Conservation (phyloP, 2,888 invertebrate genomes). For the Meganola albula region DNA sequence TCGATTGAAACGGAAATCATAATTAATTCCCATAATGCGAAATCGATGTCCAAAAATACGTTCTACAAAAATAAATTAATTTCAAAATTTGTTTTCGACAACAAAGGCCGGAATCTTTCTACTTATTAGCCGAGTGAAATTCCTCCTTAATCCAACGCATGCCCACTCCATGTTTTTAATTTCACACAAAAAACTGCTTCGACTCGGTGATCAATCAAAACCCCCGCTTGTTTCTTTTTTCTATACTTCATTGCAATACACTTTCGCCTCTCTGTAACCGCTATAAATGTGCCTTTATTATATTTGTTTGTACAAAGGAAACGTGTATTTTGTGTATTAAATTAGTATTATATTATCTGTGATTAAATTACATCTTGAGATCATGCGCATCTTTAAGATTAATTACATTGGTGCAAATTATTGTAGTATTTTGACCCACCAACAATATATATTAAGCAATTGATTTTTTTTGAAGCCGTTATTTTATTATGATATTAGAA, state of each 20-base stretch:
- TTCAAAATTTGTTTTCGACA: constrained; percentile 52
- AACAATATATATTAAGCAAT: no score
- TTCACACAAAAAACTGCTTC: constrained; percentile 70
- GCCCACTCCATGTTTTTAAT: constrained; percentile 72
- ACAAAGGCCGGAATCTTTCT: constrained; percentile 51
- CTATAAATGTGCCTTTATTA: constrained; percentile 65
- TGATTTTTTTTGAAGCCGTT: no score
- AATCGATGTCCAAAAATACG: constrained; percentile 44
- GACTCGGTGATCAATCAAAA: constrained; percentile 76
- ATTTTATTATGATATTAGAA: constrained; percentile 9
- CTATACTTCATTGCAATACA: constrained; percentile 69
- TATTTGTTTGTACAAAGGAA: constrained; percentile 69
- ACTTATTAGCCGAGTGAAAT: constrained; percentile 60
- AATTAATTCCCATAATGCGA: constrained; percentile 47
- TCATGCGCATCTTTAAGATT: constrained; percentile 30
- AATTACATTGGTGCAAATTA: constrained; percentile 24
- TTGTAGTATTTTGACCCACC: no score
- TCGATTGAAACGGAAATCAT: constrained; percentile 32
- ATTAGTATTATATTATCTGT: constrained; percentile 54
- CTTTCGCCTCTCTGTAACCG: constrained; percentile 69
- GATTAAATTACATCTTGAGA: no score
- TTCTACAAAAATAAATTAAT: constrained; percentile 58
- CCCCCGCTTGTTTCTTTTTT: constrained; percentile 61
- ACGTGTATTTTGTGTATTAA: constrained; percentile 66
- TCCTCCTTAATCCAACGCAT: constrained; percentile 72